Evolutionary conservation across 1,140 invertebrate species (phyloP), one percentile per base, ranked within the genome.

Genomic region (Dendrolimus kikuchii): DNA sequence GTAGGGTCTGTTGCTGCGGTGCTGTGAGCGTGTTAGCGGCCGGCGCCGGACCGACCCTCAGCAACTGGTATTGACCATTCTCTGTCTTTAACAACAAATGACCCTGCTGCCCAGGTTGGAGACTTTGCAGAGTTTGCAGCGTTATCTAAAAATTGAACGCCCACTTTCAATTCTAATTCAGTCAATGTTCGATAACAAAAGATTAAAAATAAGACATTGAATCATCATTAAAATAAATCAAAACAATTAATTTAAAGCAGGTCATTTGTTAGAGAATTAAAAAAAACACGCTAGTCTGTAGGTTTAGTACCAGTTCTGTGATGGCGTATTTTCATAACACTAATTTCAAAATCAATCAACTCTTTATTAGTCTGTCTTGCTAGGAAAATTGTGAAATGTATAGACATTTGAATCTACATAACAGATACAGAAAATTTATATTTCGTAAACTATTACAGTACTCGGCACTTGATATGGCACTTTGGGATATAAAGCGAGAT

Each of bases 1-100:
- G 77, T 62, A 87, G 77, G 54, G 64, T 89, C 78, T 81, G 90
- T 77, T 80, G 86, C 89, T 76, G 82, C 42, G 89, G 88, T 61
- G 91, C 89, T 58, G 92, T 89, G 46, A 90, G 87, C 59, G 90
- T 89, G 66, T 84, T 81, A 53, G 90, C 86, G 50, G 88, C 81
- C 7, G 92, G 90, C n/a, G 92, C 90, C 53, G 94, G 93, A 57
- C 94, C 94, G 62, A 97, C 94, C 81, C 95, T 92, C 61, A 98
- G 88, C 68, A 98, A 89, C 86, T 98, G 95, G 87, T 94, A 96
- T 77, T 97, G 95, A 62, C 96, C 97, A 90, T 95, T 97, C 89
- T 98, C 96, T 76, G 96, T 98, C 89, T 98, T 97, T 72, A 98
- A 88, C 64, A 98, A 89, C 71, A 98, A 89, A 88, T 95, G 94